Percentiles rank a stretch among this genome's conserved stretches.
Evolutionary conservation across 2,113 vertebrate genomes (phyloP).

Genomic region (Garra rufa): DNA sequence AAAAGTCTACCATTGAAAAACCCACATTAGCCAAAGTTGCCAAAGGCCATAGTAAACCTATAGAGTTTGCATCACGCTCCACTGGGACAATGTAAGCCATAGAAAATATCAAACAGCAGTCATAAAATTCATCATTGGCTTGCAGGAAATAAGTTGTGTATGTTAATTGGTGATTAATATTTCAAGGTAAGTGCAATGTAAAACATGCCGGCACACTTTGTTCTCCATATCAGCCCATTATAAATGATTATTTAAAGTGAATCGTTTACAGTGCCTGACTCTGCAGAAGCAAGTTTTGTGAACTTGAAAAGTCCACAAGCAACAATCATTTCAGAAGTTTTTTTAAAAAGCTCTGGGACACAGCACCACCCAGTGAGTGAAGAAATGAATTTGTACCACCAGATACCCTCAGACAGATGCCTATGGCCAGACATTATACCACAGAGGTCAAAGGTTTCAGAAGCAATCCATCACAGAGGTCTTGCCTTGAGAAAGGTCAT

Average conservation of each 20-base stretch:
- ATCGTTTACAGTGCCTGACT: constrained; percentile 21
- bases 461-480: constrained; percentile 36
- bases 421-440: constrained; percentile 27
- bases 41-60: constrained; percentile 14
- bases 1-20: constrained; percentile 9
- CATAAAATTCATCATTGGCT: not conserved
- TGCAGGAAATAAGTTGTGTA: constrained; percentile 6
- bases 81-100: not conserved
- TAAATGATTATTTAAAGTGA: constrained; percentile 16
- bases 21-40: not conserved
- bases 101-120: constrained; percentile 1
- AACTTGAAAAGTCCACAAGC: not conserved
- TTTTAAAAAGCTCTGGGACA: not conserved
- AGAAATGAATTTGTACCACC: constrained; percentile 5
- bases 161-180: constrained; percentile 42
- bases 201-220: not conserved
- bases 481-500: constrained; percentile 37
- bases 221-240: constrained; percentile 3
- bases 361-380: constrained; percentile 10
- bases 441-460: constrained; percentile 36
- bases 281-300: constrained; percentile 13
- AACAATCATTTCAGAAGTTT: not conserved
- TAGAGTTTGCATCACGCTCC: not conserved
- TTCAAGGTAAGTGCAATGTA: constrained; percentile 19
- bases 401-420: constrained; percentile 15